Percentiles rank a stretch among this genome's conserved stretches.
phyloP scores from a whole-genome alignment of 2,888 invertebrate genomes.

The Spisula subtruncata region DNA sequence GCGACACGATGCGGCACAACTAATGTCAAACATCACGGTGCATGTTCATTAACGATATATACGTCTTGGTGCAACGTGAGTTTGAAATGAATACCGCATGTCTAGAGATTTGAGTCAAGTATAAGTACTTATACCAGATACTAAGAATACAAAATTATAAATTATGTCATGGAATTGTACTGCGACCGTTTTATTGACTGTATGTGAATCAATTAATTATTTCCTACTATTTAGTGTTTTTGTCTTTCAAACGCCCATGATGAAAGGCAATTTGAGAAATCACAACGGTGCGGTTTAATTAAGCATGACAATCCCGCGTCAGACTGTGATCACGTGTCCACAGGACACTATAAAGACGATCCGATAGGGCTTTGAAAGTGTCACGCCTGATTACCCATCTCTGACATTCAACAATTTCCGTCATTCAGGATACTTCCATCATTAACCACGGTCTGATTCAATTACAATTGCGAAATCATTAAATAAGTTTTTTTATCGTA shows the following conservation, averaged over 20 bases:
- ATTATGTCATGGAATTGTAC: background rate
- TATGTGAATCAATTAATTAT: background rate
- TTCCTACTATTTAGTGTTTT: background rate
- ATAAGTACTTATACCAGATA: too few species aligned
- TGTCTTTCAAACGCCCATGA: background rate
- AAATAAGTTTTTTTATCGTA: background rate
- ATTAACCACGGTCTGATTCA: background rate
- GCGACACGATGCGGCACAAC: too few species aligned
- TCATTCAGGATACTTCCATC: constrained; percentile 15
- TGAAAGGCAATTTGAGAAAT: constrained; percentile 21
- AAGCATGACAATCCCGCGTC: constrained; percentile 4
- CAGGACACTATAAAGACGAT: constrained; percentile 15
- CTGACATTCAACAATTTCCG: constrained; percentile 11
- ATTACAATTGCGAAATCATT: constrained; percentile 13
- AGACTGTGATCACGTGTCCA: background rate
- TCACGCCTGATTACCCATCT: background rate
- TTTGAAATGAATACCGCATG: too few species aligned
- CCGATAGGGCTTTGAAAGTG: background rate
- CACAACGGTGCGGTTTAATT: constrained; percentile 6
- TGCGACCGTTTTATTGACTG: background rate
- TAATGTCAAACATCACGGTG: too few species aligned
- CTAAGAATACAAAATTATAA: too few species aligned
- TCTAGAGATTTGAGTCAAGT: too few species aligned
- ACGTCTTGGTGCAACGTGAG: too few species aligned
- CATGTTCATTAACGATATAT: too few species aligned